phyloP scores from a whole-genome alignment of 2,888 invertebrate species.

The Rhagium mordax region DNA sequence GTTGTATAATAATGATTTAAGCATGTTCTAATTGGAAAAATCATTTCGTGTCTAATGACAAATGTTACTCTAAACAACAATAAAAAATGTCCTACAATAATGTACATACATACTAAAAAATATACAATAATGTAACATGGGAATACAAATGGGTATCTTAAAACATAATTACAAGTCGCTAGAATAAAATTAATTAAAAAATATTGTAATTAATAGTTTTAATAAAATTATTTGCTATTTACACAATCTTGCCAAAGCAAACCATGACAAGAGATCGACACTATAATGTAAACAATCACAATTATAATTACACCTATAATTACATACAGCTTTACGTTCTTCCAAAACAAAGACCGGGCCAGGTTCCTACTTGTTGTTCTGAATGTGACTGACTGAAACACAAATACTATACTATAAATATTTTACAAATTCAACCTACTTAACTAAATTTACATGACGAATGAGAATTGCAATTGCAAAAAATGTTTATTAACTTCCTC shows the following conservation, averaged over 20 bases:
- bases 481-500: no score
- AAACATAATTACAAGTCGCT: background rate
- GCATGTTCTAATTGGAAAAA: background rate
- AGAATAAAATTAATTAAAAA: background rate
- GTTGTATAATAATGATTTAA: no score
- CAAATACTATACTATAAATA: no score
- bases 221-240: constrained; percentile 59
- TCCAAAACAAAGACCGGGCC: constrained; percentile 93
- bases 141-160: background rate
- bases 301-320: constrained; percentile 78
- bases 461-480: no score
- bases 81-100: background rate
- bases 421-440: no score
- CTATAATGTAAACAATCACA: constrained; percentile 85
- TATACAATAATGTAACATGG: background rate
- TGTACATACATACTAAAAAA: background rate
- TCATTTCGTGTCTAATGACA: background rate
- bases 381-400: constrained; percentile 88
- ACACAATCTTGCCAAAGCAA: constrained; percentile 82
- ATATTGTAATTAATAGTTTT: background rate
- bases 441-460: no score
- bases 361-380: constrained; percentile 88
- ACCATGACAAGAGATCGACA: constrained; percentile 91
- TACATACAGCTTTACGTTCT: constrained; percentile 91
- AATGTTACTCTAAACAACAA: no score